phyloP scores from a whole-genome alignment of 2,797 vertebrate genomes.

The Brotula barbata region DNA sequence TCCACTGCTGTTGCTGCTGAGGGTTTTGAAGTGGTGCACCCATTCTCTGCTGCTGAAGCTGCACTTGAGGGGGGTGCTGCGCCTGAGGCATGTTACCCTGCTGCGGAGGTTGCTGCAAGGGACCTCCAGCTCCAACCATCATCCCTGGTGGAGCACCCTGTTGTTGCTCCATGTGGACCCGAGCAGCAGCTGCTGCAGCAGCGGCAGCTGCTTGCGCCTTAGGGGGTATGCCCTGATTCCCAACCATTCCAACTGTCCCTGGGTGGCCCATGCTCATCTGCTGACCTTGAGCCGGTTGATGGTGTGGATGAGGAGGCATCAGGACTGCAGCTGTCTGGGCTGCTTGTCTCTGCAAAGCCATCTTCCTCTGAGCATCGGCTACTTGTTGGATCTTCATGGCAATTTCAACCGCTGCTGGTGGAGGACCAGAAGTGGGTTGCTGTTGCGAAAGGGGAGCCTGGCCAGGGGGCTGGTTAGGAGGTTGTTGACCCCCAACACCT shows the following conservation, averaged over 20 bases:
- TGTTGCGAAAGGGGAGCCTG: constrained; percentile 76
- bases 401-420: constrained; percentile 92
- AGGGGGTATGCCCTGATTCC: constrained; percentile 66
- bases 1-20: constrained; percentile 85
- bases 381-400: constrained; percentile 97
- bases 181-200: constrained; percentile 73
- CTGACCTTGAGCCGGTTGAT: constrained; percentile 74
- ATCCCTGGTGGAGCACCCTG: constrained; percentile 80
- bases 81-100: constrained; percentile 82
- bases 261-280: constrained; percentile 84
- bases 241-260: constrained; percentile 70
- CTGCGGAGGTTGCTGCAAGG: constrained; percentile 84
- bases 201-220: constrained; percentile 73
- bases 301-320: constrained; percentile 82
- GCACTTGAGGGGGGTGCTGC: constrained; percentile 86
- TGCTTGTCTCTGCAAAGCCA: constrained; percentile 90
- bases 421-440: constrained; percentile 84
- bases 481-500: constrained; percentile 67
- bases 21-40: constrained; percentile 81
- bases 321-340: constrained; percentile 72
- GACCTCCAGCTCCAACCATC: constrained; percentile 83
- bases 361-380: constrained; percentile 93
- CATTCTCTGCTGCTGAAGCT: constrained; percentile 85
- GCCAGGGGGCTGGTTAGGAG: constrained; percentile 82
- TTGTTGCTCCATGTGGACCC: constrained; percentile 85